Conservation (phyloP, 2,888 invertebrate species). For the Heliconius cydno region DNA sequence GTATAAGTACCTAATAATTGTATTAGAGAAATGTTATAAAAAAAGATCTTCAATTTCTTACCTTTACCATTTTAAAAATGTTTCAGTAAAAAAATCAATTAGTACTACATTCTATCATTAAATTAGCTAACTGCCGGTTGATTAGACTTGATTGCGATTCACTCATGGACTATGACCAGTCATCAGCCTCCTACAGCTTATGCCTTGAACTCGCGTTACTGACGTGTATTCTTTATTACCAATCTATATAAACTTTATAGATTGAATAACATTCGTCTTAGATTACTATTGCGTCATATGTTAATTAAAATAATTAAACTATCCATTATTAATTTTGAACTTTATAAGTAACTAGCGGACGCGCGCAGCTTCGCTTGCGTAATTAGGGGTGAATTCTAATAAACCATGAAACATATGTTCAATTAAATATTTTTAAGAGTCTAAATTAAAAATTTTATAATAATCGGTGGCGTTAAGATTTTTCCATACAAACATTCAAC, state of each 20-base stretch:
- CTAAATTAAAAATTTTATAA: no score
- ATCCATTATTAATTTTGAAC: not conserved
- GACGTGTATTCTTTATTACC: slow-evolving; percentile 14
- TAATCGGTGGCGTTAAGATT: no score
- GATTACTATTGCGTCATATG: not conserved
- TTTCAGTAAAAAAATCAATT: not conserved
- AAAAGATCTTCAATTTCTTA: no score
- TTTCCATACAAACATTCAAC: no score
- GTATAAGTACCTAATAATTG: not conserved
- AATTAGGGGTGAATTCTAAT: no score
- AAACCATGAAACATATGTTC: no score
- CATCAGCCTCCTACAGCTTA: slow-evolving; percentile 25
- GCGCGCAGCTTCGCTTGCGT: no score
- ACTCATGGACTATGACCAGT: slow-evolving; percentile 27
- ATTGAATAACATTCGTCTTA: slow-evolving; percentile 23
- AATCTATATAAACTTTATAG: slow-evolving; percentile 23
- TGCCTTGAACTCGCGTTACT: slow-evolving; percentile 21
- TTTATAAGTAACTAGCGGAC: not conserved
- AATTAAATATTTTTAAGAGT: no score
- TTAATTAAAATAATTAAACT: not conserved
- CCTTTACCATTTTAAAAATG: not conserved
- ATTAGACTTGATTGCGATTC: slow-evolving; percentile 23
- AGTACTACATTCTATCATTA: slow-evolving; percentile 1
- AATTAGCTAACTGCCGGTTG: slow-evolving; percentile 2
- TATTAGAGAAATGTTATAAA: not conserved